phyloP scores from a whole-genome alignment of 2,888 invertebrate species.

The Amiota mariae region DNA sequence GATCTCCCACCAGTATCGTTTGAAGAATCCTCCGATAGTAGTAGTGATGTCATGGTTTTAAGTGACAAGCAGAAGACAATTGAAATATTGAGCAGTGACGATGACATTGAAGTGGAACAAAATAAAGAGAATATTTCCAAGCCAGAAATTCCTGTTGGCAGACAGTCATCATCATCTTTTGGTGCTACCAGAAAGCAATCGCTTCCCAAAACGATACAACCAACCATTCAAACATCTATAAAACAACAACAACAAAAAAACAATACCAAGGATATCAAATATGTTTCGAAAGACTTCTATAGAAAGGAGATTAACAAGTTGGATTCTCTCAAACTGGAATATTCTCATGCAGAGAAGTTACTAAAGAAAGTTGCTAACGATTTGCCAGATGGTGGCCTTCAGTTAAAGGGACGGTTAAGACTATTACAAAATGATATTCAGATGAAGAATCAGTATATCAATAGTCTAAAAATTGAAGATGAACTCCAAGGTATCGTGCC shows the following conservation, averaged over 20 bases:
- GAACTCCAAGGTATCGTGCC: conserved; percentile 5
- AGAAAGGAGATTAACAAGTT: conserved; percentile 75
- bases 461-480: conserved; percentile 74
- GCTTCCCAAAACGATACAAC: conserved; percentile 47
- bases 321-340: conserved; percentile 73
- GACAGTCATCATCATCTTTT: conserved; percentile 38
- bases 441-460: conserved; percentile 74
- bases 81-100: conserved; percentile 59
- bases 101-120: conserved; percentile 31
- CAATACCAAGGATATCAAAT: not conserved
- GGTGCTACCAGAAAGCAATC: conserved; percentile 7
- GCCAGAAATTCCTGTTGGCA: conserved; percentile 39
- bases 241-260: too few species aligned
- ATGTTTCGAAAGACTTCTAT: conserved; percentile 60
- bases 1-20: not conserved
- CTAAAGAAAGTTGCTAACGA: conserved; percentile 59
- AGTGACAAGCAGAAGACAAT: conserved; percentile 57
- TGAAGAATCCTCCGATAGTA: not conserved
- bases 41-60: conserved; percentile 61
- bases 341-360: conserved; percentile 69
- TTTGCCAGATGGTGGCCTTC: conserved; percentile 80
- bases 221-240: conserved; percentile 52
- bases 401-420: conserved; percentile 75
- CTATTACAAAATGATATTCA: conserved; percentile 74
- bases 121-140: conserved; percentile 44